Percentiles rank a stretch among this genome's conserved stretches.
These are phyloP conservation scores for Nylanderia fulva DNA, from an alignment of 1,140 invertebrate genomes.

Conservation along the genomic window DNA sequence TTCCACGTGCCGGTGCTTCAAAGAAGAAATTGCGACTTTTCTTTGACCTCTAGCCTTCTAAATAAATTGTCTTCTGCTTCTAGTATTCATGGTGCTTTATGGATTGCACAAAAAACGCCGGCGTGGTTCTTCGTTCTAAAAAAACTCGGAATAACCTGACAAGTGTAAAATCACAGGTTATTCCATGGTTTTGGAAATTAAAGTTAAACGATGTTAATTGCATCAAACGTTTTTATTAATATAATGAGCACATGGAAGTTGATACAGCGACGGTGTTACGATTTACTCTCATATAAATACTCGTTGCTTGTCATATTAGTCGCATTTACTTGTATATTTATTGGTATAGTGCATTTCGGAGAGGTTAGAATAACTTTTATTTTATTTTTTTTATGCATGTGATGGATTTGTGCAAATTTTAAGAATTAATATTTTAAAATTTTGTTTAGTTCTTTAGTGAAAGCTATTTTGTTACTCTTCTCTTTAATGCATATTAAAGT, in stretches of 20 bases:
- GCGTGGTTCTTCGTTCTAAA: too few species aligned
- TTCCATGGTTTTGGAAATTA: too few species aligned
- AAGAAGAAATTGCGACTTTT: too few species aligned
- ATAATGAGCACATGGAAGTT: slow-evolving; percentile 86
- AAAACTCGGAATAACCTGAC: too few species aligned
- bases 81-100: too few species aligned
- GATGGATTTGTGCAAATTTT: not conserved
- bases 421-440: not conserved
- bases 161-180: too few species aligned
- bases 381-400: not conserved
- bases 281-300: slow-evolving; percentile 85
- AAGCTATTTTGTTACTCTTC: not conserved
- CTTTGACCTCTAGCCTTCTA: too few species aligned
- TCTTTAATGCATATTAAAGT: too few species aligned
- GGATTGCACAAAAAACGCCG: too few species aligned
- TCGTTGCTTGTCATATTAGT: slow-evolving; percentile 83
- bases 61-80: too few species aligned
- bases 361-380: slow-evolving; percentile 81
- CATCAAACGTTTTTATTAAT: slow-evolving; percentile 69
- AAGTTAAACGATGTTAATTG: slow-evolving; percentile 63
- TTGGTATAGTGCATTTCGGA: slow-evolving; percentile 85
- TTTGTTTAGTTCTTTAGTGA: not conserved
- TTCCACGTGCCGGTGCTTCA: too few species aligned
- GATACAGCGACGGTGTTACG: slow-evolving; percentile 85
- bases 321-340: slow-evolving; percentile 83